Conservation (phyloP, 2,888 invertebrate genomes). For the Gasteruption jaculator region DNA sequence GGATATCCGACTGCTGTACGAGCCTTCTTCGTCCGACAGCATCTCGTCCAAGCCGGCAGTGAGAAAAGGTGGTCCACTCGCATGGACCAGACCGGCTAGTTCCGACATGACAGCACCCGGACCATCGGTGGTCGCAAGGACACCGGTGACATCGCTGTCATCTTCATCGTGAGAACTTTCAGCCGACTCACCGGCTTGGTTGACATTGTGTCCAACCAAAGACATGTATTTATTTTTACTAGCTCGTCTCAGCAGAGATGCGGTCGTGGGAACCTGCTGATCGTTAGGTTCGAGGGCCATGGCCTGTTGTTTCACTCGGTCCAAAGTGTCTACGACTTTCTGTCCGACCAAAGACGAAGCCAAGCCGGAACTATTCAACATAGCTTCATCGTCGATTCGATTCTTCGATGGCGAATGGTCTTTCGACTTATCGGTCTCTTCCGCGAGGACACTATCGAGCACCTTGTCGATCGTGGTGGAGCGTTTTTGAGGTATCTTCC, state of each 20-base stretch:
- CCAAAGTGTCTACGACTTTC: conserved; percentile 36
- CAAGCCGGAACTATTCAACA: conserved; percentile 23
- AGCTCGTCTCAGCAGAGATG: conserved; percentile 32
- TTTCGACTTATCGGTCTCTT: conserved; percentile 28
- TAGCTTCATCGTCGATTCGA: conserved; percentile 25
- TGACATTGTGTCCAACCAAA: conserved; percentile 32
- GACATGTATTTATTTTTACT: conserved; percentile 38
- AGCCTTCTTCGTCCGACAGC: conserved; percentile 59
- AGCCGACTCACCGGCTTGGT: conserved; percentile 39
- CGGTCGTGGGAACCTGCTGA: conserved; percentile 39
- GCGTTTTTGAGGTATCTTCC: conserved; percentile 57
- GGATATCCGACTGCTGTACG: conserved; percentile 88
- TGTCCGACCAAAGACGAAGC: conserved; percentile 26
- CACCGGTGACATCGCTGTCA: conserved; percentile 45
- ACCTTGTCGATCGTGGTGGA: conserved; percentile 28
- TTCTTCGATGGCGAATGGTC: conserved; percentile 27
- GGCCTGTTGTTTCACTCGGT: conserved; percentile 42
- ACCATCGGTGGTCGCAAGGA: conserved; percentile 36
- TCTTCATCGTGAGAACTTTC: conserved; percentile 48
- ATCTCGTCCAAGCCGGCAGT: conserved; percentile 45
- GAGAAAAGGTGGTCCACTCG: conserved; percentile 40
- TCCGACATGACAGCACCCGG: conserved; percentile 52
- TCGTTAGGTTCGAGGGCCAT: conserved; percentile 39
- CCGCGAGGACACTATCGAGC: conserved; percentile 23
- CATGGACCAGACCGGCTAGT: conserved; percentile 51